Conservation (phyloP, 1,140 invertebrate species). For the Psix sp. region DNA sequence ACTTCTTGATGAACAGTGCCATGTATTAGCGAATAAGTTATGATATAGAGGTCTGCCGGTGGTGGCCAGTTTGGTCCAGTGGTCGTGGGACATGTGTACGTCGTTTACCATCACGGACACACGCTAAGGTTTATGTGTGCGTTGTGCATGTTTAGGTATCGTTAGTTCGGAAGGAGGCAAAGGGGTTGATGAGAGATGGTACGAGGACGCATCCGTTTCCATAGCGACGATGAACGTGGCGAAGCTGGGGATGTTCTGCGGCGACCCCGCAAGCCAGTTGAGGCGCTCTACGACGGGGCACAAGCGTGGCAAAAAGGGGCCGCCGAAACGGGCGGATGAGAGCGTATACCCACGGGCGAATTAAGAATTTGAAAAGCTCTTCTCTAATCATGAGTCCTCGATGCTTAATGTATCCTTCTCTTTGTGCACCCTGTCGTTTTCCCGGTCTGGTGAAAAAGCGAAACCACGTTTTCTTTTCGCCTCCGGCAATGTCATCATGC, state of each 20-base stretch:
- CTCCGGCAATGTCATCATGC: background rate
- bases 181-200: constrained; percentile 56
- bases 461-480: constrained; percentile 19
- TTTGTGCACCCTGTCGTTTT: constrained; percentile 16
- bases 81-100: constrained; percentile 42
- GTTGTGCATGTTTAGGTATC: constrained; percentile 39
- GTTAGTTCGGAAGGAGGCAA: constrained; percentile 46
- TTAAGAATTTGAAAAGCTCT: constrained; percentile 68
- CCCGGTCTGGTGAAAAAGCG: background rate
- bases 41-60: constrained; percentile 17
- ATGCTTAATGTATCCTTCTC: constrained; percentile 31
- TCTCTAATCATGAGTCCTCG: constrained; percentile 62
- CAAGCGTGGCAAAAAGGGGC: constrained; percentile 44
- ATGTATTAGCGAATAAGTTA: constrained; percentile 50
- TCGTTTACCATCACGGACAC: constrained; percentile 34
- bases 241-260: constrained; percentile 30
- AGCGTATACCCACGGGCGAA: constrained; percentile 60
- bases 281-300: constrained; percentile 2
- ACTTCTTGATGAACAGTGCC: constrained; percentile 10
- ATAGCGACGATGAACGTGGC: constrained; percentile 38
- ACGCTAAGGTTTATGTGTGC: constrained; percentile 2
- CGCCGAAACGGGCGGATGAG: constrained; percentile 42
- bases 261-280: constrained; percentile 3
- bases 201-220: constrained; percentile 51
- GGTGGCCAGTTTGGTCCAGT: constrained; percentile 38